phyloP scores from a whole-genome alignment of 2,113 vertebrate species.

The Hippocampus mohnikei region DNA sequence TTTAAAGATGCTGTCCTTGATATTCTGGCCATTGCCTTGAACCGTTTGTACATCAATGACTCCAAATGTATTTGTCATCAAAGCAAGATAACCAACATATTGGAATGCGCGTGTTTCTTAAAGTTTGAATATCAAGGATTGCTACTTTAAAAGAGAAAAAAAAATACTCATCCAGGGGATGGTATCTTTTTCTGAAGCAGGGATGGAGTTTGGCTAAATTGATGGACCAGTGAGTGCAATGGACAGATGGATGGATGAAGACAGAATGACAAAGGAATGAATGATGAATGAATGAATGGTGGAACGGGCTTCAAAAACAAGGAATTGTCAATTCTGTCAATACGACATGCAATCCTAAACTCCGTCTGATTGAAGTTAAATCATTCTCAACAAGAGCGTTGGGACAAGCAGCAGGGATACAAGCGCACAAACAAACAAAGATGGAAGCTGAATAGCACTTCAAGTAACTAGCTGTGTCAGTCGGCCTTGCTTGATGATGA shows the following conservation, averaged over 20 bases:
- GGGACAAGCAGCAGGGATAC: slow-evolving; percentile 26
- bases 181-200: slow-evolving; percentile 56
- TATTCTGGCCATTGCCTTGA: neutral
- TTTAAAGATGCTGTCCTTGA: slow-evolving; percentile 65
- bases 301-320: slow-evolving; percentile 37
- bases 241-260: slow-evolving; percentile 32
- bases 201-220: slow-evolving; percentile 37
- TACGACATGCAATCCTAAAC: slow-evolving; percentile 52
- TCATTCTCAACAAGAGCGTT: slow-evolving; percentile 35
- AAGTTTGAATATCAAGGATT: slow-evolving; percentile 41
- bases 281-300: slow-evolving; percentile 42
- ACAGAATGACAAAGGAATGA: slow-evolving; percentile 24
- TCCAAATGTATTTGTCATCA: neutral
- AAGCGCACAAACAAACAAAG: slow-evolving; percentile 36
- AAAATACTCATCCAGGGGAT: slow-evolving; percentile 46
- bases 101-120: neutral
- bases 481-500: slow-evolving; percentile 25
- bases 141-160: slow-evolving; percentile 67
- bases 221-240: slow-evolving; percentile 36
- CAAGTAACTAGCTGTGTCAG: slow-evolving; percentile 21
- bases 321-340: slow-evolving; percentile 34
- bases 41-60: neutral
- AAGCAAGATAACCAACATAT: neutral
- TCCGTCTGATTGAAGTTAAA: slow-evolving; percentile 25
- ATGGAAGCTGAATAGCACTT: slow-evolving; percentile 36